Percentiles rank a stretch among this genome's conserved stretches.
Conservation (phyloP, 2,797 vertebrate genomes). For the Sylvia borin region DNA sequence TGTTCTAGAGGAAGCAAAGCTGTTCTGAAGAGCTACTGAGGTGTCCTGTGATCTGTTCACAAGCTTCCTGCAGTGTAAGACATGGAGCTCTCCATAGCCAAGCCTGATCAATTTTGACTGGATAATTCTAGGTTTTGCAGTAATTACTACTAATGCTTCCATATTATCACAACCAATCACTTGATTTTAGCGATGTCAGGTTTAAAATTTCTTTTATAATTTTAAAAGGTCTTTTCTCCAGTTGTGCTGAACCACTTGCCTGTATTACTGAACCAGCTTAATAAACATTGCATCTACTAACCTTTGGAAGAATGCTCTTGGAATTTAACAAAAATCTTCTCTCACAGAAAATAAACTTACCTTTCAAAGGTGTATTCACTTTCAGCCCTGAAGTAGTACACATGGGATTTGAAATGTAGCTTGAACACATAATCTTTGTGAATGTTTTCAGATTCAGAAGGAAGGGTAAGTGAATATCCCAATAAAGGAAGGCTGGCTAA, state of each 20-base stretch:
- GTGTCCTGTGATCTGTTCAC: neutral
- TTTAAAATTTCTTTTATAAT: neutral
- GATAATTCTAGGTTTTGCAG: neutral
- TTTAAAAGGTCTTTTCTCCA: neutral
- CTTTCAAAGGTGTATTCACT: conserved; percentile 96
- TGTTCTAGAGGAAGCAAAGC: neutral
- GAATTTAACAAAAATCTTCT: neutral
- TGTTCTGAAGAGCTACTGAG: neutral
- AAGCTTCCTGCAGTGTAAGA: neutral
- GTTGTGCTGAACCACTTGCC: neutral
- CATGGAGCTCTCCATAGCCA: neutral
- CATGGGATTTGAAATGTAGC: conserved; percentile 97
- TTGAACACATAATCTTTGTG: conserved; percentile 99
- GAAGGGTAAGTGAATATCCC: conserved; percentile 94
- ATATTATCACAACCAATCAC: neutral
- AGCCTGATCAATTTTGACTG: neutral
- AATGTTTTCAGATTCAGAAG: conserved; percentile 93
- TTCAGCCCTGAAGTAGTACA: conserved; percentile 98
- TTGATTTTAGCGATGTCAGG: neutral
- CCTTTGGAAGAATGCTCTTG: neutral
- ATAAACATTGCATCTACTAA: neutral
- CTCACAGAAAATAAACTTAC: conserved; percentile 62
- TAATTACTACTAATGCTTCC: neutral
- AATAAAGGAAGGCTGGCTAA: conserved; percentile 95
- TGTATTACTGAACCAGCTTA: neutral